phyloP scores from a whole-genome alignment of 2,113 vertebrate genomes.

The Bambusicola thoracicus region DNA sequence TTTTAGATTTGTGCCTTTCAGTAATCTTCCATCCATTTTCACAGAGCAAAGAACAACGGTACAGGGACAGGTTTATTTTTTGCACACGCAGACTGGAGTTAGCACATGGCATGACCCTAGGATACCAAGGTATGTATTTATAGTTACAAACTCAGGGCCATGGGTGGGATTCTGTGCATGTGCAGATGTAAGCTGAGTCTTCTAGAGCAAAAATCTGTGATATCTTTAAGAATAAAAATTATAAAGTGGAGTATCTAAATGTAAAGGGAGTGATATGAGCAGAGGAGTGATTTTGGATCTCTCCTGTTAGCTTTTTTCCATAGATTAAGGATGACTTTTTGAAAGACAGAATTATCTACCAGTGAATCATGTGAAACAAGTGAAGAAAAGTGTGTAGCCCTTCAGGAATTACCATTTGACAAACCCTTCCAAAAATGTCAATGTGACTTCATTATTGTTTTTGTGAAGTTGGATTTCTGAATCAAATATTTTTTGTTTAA shows the following conservation, averaged over 20 bases:
- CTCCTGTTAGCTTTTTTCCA: background rate
- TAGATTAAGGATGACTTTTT: background rate
- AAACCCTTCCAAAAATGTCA: background rate
- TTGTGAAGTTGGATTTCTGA: background rate
- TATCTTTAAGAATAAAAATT: background rate
- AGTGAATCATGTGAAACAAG: background rate
- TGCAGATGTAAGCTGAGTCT: background rate
- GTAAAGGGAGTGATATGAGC: background rate
- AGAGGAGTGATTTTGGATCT: background rate
- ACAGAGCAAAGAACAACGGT: conserved; percentile 93
- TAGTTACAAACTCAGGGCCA: accelerated
- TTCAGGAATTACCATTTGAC: background rate
- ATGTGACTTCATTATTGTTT: background rate
- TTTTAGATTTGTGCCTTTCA: background rate
- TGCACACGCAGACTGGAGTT: conserved; percentile 97
- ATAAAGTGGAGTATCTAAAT: background rate
- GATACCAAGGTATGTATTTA: conserved; percentile 88
- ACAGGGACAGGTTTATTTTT: conserved; percentile 96
- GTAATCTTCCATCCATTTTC: background rate
- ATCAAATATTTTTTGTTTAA: background rate
- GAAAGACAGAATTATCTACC: background rate
- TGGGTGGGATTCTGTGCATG: background rate
- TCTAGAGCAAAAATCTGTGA: background rate
- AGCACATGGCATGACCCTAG: conserved; percentile 98
- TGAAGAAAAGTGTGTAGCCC: accelerated